A percentile compares a stretch with the other conserved stretches of the same genome.
Evolutionary conservation across 2,797 vertebrate species (phyloP).

Genomic region (Sebastes hopkinsi): DNA sequence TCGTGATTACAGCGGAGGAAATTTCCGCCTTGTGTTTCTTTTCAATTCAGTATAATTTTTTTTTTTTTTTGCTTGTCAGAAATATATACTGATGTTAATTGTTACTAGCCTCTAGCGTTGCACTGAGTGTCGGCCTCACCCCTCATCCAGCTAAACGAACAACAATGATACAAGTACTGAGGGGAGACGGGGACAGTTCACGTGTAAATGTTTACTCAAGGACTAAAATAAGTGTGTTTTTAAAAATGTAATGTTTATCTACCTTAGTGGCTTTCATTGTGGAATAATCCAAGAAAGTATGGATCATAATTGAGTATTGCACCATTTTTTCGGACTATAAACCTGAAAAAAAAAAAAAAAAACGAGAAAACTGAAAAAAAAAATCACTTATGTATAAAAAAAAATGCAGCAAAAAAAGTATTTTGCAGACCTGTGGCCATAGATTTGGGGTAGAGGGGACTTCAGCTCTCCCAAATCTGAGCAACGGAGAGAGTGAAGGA

Average conservation of each 20-base stretch:
- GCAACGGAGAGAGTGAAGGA: constrained; percentile 68
- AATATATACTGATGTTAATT: constrained; percentile 84
- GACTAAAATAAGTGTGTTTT: constrained; percentile 94
- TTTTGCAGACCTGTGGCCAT: constrained; percentile 93
- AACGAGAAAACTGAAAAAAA: constrained; percentile 64
- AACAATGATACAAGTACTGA: constrained; percentile 80
- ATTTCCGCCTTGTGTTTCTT: constrained; percentile 74
- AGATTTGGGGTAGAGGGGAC: constrained; percentile 87
- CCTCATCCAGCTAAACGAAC: constrained; percentile 89
- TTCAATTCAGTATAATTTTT: constrained; percentile 70
- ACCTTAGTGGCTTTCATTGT: constrained; percentile 98
- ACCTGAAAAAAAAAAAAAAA: constrained; percentile 58
- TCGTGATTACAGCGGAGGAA: constrained; percentile 71
- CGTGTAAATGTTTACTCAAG: constrained; percentile 99
- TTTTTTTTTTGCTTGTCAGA: constrained; percentile 85
- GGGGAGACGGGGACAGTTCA: constrained; percentile 93
- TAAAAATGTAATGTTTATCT: constrained; percentile 93
- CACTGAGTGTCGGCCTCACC: constrained; percentile 94
- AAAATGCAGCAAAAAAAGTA: constrained; percentile 80
- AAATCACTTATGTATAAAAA: constrained; percentile 76
- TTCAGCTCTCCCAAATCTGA: constrained; percentile 83
- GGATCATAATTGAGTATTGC: constrained; percentile 94
- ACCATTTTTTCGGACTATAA: constrained; percentile 89
- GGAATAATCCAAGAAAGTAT: constrained; percentile 92
- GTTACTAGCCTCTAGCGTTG: constrained; percentile 97